Percentiles rank a stretch among this genome's conserved stretches.
Evolutionary conservation across 2,113 vertebrate species (phyloP).

Genomic region (Telmatochromis sp.): DNA sequence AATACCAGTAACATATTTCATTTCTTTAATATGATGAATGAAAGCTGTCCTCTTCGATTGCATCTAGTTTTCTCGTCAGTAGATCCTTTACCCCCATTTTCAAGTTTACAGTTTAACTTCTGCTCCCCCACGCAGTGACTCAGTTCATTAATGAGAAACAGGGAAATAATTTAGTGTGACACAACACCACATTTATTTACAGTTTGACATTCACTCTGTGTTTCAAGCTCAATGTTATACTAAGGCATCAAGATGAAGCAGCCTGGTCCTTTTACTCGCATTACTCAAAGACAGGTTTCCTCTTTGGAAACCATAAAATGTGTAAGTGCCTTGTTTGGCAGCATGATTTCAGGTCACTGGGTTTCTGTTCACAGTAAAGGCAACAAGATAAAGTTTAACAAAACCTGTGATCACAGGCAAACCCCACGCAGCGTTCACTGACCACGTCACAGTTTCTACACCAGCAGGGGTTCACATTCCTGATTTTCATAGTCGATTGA

Average conservation of each 20-base stretch:
- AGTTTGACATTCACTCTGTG: neutral
- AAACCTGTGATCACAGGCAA: neutral
- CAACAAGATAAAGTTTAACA: conserved; percentile 19
- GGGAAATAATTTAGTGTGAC: neutral
- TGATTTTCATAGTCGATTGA: neutral
- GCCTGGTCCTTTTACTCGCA: neutral
- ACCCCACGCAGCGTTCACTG: neutral
- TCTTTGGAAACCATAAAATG: neutral
- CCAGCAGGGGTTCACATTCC: conserved; percentile 30
- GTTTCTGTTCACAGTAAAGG: neutral
- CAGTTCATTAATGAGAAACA: neutral
- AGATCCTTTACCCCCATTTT: neutral
- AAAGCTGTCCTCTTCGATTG: neutral
- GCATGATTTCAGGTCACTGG: neutral
- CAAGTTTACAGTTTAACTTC: neutral
- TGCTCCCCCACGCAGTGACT: neutral
- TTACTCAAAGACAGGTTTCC: neutral
- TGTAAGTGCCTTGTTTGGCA: neutral
- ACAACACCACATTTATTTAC: neutral
- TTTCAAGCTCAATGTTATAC: neutral
- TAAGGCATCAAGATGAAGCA: neutral
- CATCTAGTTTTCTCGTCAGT: neutral
- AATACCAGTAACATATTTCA: neutral
- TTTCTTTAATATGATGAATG: neutral
- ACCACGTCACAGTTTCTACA: neutral